These are phyloP conservation scores for Hypolimnas misippus DNA, from an alignment of 2,888 invertebrate genomes.

Conservation along the genomic window DNA sequence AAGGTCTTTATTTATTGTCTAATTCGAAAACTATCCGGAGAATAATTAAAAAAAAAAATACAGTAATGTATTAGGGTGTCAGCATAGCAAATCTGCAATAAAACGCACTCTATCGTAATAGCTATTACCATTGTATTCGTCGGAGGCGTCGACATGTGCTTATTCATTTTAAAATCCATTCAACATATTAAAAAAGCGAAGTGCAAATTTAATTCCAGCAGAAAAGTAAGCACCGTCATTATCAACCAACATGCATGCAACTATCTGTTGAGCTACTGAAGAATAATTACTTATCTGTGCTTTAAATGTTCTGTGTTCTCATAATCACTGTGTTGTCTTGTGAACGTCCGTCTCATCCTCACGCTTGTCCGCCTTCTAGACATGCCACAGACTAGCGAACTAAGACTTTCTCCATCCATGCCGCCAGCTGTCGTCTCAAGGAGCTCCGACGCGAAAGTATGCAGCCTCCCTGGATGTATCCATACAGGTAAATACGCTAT, in stretches of 20 bases:
- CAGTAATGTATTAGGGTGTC: too few species aligned
- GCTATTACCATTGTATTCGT: too few species aligned
- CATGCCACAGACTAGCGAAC: constrained; percentile 78
- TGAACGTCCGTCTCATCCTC: constrained; percentile 23
- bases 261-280: not conserved
- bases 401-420: constrained; percentile 71
- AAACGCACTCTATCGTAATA: too few species aligned
- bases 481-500: constrained; percentile 87
- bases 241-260: not conserved
- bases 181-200: not conserved
- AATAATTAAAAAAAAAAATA: too few species aligned
- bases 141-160: too few species aligned
- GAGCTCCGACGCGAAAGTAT: constrained; percentile 76
- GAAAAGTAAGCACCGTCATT: not conserved
- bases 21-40: too few species aligned
- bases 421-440: constrained; percentile 65
- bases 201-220: not conserved
- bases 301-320: constrained; percentile 14
- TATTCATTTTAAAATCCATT: not conserved
- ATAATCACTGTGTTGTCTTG: constrained; percentile 25
- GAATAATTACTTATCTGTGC: constrained; percentile 2
- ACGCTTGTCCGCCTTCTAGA: constrained; percentile 62
- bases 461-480: constrained; percentile 90
- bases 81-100: too few species aligned
- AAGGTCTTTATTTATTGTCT: too few species aligned